A percentile compares a stretch with the other conserved stretches of the same genome.
Evolutionary conservation across 1,140 invertebrate species (phyloP).

Genomic region (Paralvinella palmiformis): DNA sequence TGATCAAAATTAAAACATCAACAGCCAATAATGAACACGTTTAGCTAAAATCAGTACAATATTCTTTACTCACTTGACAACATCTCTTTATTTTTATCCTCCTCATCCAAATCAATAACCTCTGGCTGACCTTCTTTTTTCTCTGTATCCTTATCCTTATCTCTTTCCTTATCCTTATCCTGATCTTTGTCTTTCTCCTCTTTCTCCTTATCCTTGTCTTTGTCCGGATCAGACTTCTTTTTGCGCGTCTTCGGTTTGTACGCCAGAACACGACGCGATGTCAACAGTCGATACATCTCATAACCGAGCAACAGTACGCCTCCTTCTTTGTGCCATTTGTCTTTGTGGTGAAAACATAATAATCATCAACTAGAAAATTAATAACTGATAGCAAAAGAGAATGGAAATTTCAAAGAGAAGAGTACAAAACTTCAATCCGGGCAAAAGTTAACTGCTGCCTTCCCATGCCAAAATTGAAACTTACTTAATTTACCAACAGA

Average conservation of each 20-base stretch:
- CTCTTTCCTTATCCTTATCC: conserved; percentile 23
- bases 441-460: no score
- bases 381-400: no score
- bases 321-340: conserved; percentile 75
- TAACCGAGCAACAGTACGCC: conserved; percentile 97
- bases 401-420: no score
- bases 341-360: conserved; percentile 27
- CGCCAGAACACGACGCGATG: conserved; percentile 54
- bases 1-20: no score
- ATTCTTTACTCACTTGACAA: conserved; percentile 70
- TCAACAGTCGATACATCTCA: conserved; percentile 85
- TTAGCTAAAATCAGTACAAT: no score
- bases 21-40: no score
- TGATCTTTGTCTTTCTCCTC: conserved; percentile 16
- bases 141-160: no score
- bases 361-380: no score
- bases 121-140: no score
- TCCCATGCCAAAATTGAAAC: no score
- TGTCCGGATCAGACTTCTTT: conserved; percentile 47
- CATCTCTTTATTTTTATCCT: conserved; percentile 75
- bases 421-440: no score
- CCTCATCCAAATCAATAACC: conserved; percentile 56
- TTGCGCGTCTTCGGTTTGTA: conserved; percentile 34
- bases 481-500: no score
- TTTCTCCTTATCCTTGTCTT: conserved; percentile 19